Evolutionary conservation across 2,888 invertebrate genomes (phyloP).

Genomic region (Allygus modestus): DNA sequence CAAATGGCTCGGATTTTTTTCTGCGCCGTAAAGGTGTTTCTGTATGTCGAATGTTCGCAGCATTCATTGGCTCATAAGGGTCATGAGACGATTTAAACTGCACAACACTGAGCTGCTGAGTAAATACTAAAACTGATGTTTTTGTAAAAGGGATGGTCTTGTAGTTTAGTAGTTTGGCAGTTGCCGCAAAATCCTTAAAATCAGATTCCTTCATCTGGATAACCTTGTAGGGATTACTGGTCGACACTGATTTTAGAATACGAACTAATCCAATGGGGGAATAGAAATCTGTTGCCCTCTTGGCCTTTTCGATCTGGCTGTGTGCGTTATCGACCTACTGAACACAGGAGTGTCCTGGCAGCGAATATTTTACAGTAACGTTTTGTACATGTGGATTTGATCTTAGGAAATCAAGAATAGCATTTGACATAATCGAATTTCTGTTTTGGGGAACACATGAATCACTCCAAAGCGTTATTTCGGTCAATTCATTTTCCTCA

Average conservation of each 20-base stretch:
- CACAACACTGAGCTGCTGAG: background rate
- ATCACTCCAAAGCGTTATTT: constrained; percentile 37
- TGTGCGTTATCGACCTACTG: constrained; percentile 42
- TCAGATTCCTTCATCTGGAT: no score
- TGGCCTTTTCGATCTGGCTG: constrained; percentile 26
- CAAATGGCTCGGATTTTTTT: background rate
- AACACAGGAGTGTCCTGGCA: constrained; percentile 50
- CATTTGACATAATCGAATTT: constrained; percentile 48
- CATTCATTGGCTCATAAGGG: constrained; percentile 8
- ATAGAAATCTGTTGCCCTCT: background rate
- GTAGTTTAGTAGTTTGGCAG: constrained; percentile 52
- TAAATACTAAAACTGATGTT: constrained; percentile 15
- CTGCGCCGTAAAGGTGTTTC: background rate
- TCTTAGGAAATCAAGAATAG: constrained; percentile 39
- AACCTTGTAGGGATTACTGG: constrained; percentile 43
- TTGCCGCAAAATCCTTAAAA: constrained; percentile 24
- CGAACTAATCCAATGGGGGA: constrained; percentile 55
- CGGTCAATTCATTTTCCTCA: constrained; percentile 43
- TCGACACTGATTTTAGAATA: constrained; percentile 44
- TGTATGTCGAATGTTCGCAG: background rate
- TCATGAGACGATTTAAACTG: constrained; percentile 36
- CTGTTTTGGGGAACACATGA: constrained; percentile 49
- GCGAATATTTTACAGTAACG: no score
- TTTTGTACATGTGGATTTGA: constrained; percentile 11
- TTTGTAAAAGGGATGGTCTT: constrained; percentile 25